Evolutionary conservation across 1,140 invertebrate species (phyloP).

Genomic region (Rhopalosiphum padi): DNA sequence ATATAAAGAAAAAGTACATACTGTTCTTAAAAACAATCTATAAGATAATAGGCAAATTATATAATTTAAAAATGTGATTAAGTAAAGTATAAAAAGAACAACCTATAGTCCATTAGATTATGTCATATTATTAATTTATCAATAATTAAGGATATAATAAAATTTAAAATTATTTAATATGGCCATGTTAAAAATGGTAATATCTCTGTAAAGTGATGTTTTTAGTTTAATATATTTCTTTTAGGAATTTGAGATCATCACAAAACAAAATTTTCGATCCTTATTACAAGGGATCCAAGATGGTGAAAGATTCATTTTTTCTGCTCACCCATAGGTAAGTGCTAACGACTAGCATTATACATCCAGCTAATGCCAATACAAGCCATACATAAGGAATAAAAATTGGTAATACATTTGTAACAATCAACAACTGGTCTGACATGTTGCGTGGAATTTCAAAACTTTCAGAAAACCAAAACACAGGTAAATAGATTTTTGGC

Average conservation of each 20-base stretch:
- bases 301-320: conserved; percentile 20
- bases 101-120: not conserved
- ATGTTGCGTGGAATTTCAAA: conserved; percentile 39
- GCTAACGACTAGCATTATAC: conserved; percentile 18
- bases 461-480: conserved; percentile 44
- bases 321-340: conserved; percentile 14
- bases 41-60: not conserved
- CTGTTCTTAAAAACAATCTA: not conserved
- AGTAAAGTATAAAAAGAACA: not conserved
- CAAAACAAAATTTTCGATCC: not conserved
- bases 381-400: conserved; percentile 39
- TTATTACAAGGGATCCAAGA: conserved; percentile 27
- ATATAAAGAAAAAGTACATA: not conserved
- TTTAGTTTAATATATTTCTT: conserved; percentile 8
- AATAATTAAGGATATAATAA: not conserved
- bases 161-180: not conserved
- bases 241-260: not conserved
- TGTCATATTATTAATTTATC: not conserved
- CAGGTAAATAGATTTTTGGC: conserved; percentile 26
- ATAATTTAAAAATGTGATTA: not conserved
- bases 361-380: conserved; percentile 27
- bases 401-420: conserved; percentile 38
- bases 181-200: not conserved
- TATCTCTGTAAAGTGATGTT: not conserved
- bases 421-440: conserved; percentile 27